Evolutionary conservation across 2,888 invertebrate genomes (phyloP).

Genomic region (Drosophila seclusa): DNA sequence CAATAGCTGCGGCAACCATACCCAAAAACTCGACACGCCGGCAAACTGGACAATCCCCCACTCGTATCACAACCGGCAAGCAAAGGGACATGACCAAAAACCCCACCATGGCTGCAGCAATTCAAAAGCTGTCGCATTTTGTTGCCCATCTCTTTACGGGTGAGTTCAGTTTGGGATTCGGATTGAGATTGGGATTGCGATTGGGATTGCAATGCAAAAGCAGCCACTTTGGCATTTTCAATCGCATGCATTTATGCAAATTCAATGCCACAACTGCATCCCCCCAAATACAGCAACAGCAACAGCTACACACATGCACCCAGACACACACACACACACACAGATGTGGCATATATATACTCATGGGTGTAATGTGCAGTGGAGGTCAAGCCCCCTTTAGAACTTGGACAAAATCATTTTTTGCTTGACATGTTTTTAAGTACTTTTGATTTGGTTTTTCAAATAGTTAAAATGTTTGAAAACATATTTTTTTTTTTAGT

Average conservation of each 20-base stretch:
- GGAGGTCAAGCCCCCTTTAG: background rate
- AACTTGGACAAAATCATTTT: background rate
- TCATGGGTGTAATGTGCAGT: background rate
- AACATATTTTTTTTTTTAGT: accelerated
- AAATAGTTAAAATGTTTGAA: background rate
- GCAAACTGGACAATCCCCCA: constrained; percentile 1
- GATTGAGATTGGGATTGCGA: constrained; percentile 1
- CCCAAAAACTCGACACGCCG: constrained; percentile 32
- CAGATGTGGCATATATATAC: background rate
- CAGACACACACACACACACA: background rate
- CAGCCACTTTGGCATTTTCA: constrained; percentile 67
- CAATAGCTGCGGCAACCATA: constrained; percentile 43
- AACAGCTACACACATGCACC: background rate
- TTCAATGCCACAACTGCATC: constrained; percentile 64
- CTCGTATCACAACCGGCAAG: constrained; percentile 7
- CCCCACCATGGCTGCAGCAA: constrained; percentile 20
- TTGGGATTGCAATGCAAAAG: constrained; percentile 36
- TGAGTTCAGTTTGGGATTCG: constrained; percentile 17
- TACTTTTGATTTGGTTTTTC: background rate
- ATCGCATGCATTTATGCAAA: constrained; percentile 70
- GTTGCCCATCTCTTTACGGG: constrained; percentile 38
- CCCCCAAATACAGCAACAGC: constrained; percentile 29
- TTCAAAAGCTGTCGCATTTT: constrained; percentile 38
- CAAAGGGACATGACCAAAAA: constrained; percentile 3
- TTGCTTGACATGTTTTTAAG: background rate